Conservation (phyloP, 1,140 invertebrate genomes). For the Drosophila nannoptera region DNA sequence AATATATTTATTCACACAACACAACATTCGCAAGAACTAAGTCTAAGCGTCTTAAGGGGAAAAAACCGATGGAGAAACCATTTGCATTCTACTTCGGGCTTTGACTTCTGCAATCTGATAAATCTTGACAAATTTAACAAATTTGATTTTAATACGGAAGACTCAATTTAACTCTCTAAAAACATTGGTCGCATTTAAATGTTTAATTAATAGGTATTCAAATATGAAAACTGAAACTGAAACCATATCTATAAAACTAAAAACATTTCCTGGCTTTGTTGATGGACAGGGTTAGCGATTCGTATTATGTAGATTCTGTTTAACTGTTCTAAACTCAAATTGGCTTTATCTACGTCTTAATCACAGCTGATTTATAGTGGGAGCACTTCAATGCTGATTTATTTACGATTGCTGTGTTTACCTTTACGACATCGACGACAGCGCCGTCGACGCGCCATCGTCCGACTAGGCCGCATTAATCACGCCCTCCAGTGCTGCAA, state of each 20-base stretch:
- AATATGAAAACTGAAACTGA: not conserved
- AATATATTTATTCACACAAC: not conserved
- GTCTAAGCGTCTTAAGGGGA: too few relatives aligned
- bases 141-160: conserved; percentile 11
- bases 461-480: conserved; percentile 41
- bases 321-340: conserved; percentile 1
- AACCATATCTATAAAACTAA: not conserved
- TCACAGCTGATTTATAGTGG: conserved; percentile 52
- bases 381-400: conserved; percentile 61
- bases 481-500: conserved; percentile 25
- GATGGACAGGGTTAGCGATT: conserved; percentile 21
- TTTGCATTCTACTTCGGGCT: conserved; percentile 41
- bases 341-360: conserved; percentile 34
- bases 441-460: conserved; percentile 35
- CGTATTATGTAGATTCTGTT: not conserved
- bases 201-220: conserved; percentile 26
- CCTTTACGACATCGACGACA: not conserved
- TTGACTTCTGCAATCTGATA: conserved; percentile 50
- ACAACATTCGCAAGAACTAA: too few relatives aligned
- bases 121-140: conserved; percentile 8
- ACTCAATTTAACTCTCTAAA: conserved; percentile 4
- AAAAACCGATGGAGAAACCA: conserved; percentile 41
- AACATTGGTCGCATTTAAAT: not conserved
- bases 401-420: conserved; percentile 45
- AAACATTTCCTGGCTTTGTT: conserved; percentile 4